Evolutionary conservation across 2,888 invertebrate genomes (phyloP).

Genomic region (Rutpela maculata): DNA sequence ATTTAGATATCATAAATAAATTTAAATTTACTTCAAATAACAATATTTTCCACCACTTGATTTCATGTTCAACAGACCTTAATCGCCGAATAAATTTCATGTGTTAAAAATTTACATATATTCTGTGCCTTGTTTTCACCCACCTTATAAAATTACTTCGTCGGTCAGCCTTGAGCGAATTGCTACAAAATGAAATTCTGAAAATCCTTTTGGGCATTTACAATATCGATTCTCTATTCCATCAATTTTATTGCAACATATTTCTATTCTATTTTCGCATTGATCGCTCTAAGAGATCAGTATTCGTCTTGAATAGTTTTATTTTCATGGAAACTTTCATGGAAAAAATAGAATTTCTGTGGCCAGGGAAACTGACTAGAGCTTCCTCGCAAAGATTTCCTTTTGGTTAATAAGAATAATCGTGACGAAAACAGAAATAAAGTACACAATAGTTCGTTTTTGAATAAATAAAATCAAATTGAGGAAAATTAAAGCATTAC

Average conservation of each 20-base stretch:
- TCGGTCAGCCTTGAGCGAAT: neutral
- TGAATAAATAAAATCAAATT: too few relatives aligned
- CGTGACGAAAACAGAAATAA: too few relatives aligned
- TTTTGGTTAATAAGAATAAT: neutral
- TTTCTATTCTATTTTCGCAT: conserved; percentile 19
- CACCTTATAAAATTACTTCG: neutral
- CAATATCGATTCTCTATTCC: conserved; percentile 13
- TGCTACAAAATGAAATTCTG: conserved; percentile 4
- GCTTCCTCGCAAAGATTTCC: neutral
- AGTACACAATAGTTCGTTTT: too few relatives aligned
- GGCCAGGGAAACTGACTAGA: neutral
- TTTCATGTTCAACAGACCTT: conserved; percentile 9
- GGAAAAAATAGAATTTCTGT: neutral
- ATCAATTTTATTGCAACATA: conserved; percentile 16
- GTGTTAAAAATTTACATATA: neutral
- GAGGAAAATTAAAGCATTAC: too few relatives aligned
- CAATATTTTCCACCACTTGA: neutral
- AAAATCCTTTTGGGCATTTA: conserved; percentile 8
- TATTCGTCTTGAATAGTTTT: neutral
- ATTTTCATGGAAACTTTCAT: neutral
- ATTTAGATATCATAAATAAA: neutral
- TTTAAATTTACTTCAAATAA: neutral
- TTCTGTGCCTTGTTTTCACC: neutral
- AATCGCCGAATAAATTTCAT: conserved; percentile 21
- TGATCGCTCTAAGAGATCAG: neutral